These are phyloP conservation scores for Monoplex corrugatus DNA, from an alignment of 2,888 invertebrate genomes.

Conservation along the genomic window DNA sequence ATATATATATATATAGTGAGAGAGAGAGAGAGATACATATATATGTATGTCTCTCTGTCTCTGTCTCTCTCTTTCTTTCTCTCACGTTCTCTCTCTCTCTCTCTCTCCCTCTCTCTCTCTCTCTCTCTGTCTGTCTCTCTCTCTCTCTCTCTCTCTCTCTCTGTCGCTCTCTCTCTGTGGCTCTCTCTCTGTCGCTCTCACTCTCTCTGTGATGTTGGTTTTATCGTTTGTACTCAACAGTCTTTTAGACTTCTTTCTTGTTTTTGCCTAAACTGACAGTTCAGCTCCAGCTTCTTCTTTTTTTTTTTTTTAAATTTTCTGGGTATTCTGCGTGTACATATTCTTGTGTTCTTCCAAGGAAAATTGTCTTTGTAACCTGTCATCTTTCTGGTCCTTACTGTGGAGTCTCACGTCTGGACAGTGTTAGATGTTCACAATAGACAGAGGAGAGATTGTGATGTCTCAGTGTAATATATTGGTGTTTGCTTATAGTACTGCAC, in stretches of 20 bases:
- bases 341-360: too few relatives aligned
- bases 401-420: too few relatives aligned
- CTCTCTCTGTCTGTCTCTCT: background rate
- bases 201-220: background rate
- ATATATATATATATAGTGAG: background rate
- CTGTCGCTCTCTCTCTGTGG: background rate
- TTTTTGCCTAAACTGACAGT: background rate
- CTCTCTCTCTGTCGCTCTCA: background rate
- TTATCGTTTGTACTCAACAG: background rate
- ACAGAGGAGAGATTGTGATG: too few relatives aligned
- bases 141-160: conserved; percentile 24
- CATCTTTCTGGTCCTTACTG: too few relatives aligned
- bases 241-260: background rate
- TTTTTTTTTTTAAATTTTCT: too few relatives aligned
- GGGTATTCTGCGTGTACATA: too few relatives aligned
- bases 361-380: too few relatives aligned
- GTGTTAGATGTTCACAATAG: too few relatives aligned
- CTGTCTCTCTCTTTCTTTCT: background rate
- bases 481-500: too few relatives aligned
- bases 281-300: background rate
- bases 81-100: background rate
- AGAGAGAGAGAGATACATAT: background rate
- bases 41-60: too few relatives aligned
- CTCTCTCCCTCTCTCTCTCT: conserved; percentile 40
- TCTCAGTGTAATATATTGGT: too few relatives aligned